Percentiles rank a stretch among this genome's conserved stretches.
phyloP scores from a whole-genome alignment of 2,113 vertebrate genomes.

The Microcebus tavaratra region DNA sequence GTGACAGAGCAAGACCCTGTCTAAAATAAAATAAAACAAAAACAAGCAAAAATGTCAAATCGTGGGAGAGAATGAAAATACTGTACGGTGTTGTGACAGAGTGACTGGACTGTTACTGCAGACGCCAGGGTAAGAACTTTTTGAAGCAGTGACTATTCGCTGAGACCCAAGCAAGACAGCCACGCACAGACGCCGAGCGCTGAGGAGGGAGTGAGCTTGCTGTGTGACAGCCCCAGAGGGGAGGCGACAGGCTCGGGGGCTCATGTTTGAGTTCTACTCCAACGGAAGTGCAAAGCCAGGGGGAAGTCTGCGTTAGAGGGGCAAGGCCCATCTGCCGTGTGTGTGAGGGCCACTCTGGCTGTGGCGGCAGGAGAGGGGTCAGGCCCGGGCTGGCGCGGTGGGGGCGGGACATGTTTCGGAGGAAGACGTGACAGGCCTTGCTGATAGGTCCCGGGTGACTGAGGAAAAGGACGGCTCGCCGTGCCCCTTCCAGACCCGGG shows the following conservation, averaged over 20 bases:
- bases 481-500: accelerated
- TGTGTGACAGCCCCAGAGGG: background rate
- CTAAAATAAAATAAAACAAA: background rate
- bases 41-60: background rate
- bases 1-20: no score
- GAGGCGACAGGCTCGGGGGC: no score
- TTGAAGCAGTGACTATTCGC: background rate
- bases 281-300: background rate
- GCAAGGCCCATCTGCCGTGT: background rate
- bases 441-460: background rate
- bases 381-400: background rate
- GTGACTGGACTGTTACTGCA: background rate
- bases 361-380: no score
- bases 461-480: background rate
- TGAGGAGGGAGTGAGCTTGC: accelerated
- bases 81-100: background rate
- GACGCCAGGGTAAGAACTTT: background rate
- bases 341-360: background rate
- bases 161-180: background rate
- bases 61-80: background rate
- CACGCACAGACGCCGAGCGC: background rate
- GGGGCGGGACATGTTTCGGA: background rate
- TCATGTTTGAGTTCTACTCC: background rate
- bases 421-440: background rate
- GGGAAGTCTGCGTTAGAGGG: background rate